Evolutionary conservation across 2,888 invertebrate genomes (phyloP).

Genomic region (Xestia ashworthii): DNA sequence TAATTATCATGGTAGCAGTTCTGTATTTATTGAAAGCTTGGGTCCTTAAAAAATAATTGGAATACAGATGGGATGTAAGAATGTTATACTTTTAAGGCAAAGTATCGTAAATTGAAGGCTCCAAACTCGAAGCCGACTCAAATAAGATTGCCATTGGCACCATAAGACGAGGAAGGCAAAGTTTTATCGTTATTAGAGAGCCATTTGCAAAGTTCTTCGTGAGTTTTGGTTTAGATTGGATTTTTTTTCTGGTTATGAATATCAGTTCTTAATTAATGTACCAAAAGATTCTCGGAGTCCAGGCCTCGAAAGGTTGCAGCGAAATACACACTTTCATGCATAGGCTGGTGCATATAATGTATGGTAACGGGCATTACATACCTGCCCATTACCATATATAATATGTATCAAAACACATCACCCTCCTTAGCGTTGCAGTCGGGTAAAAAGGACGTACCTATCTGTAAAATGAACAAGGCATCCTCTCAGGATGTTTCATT

Average conservation of each 20-base stretch:
- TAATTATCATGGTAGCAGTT: not conserved
- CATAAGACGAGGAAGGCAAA: not conserved
- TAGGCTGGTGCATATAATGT: too few relatives aligned
- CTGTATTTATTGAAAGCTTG: not conserved
- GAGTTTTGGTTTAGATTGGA: not conserved
- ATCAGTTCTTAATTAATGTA: not conserved
- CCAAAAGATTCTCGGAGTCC: not conserved
- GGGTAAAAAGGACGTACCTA: not conserved
- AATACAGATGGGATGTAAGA: not conserved
- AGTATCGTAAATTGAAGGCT: not conserved
- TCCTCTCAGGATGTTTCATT: slow-evolving; percentile 26
- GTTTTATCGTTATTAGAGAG: not conserved
- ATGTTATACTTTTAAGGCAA: not conserved
- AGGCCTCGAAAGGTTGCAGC: not conserved
- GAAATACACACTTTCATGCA: too few relatives aligned
- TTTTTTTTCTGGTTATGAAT: too few relatives aligned
- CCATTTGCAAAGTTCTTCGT: not conserved
- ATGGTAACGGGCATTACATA: too few relatives aligned
- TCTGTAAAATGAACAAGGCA: slow-evolving; percentile 6
- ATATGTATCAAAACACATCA: not conserved
- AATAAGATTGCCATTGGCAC: not conserved
- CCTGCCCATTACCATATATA: too few relatives aligned
- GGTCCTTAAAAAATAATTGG: not conserved
- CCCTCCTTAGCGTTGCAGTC: too few relatives aligned
- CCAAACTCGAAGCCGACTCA: not conserved